These are phyloP conservation scores for Rhinophrynus dorsalis DNA, from an alignment of 2,797 vertebrate genomes.

Conservation along the genomic window DNA sequence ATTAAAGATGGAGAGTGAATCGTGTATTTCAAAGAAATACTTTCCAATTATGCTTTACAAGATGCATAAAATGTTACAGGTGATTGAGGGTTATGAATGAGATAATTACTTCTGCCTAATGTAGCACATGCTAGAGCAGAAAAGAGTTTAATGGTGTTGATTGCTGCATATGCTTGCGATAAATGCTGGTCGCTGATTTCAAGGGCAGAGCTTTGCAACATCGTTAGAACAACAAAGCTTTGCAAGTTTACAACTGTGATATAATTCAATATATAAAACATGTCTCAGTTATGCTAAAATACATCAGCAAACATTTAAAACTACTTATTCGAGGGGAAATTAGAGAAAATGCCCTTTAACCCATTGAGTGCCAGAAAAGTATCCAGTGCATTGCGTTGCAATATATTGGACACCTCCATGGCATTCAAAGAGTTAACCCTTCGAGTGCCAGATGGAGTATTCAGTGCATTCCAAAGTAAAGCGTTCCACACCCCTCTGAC, in stretches of 20 bases:
- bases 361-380: too few species aligned
- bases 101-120: conserved; percentile 61
- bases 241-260: too few species aligned
- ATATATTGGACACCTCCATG: too few species aligned
- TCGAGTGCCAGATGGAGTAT: too few species aligned
- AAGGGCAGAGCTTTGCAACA: conserved; percentile 46
- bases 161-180: conserved; percentile 49
- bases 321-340: not conserved
- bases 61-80: conserved; percentile 59
- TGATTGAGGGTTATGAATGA: conserved; percentile 65
- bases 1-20: conserved; percentile 68
- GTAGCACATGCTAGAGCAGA: conserved; percentile 54
- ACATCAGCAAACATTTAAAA: not conserved
- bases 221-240: not conserved
- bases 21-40: conserved; percentile 61
- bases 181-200: conserved; percentile 57
- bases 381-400: too few species aligned
- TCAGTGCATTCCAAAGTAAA: too few species aligned
- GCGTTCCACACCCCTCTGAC: too few species aligned
- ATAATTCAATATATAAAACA: conserved; percentile 15
- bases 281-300: not conserved
- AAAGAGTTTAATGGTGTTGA: conserved; percentile 66
- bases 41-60: conserved; percentile 66
- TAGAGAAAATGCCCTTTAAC: not conserved
- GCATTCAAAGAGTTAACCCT: too few species aligned